A percentile compares a stretch with the other conserved stretches of the same genome.
Conservation (phyloP, 2,888 invertebrate species). For the Amphipyra tragopoginis region DNA sequence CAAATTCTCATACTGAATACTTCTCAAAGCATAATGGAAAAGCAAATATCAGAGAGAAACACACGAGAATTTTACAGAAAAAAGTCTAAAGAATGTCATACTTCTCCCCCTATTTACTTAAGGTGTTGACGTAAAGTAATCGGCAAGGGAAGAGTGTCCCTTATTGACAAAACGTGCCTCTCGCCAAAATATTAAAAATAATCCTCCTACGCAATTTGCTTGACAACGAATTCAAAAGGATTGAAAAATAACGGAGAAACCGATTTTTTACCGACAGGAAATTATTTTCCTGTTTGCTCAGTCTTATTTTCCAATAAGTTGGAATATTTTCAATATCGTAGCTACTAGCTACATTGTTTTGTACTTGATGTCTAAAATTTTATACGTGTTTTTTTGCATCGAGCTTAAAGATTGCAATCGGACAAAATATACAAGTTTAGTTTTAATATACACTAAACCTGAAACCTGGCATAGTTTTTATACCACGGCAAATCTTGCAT, state of each 20-base stretch:
- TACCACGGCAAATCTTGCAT: no score
- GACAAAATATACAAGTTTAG: no score
- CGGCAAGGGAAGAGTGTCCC: constrained; percentile 72
- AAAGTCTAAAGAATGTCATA: constrained; percentile 63
- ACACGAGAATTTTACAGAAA: constrained; percentile 58
- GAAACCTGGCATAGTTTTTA: no score
- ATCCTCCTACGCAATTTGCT: constrained; percentile 65
- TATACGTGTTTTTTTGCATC: background rate
- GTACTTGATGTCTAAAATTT: constrained; percentile 1
- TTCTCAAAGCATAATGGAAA: constrained; percentile 60
- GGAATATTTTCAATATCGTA: constrained; percentile 17
- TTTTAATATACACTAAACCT: no score
- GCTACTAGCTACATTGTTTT: constrained; percentile 7
- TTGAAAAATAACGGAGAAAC: constrained; percentile 50
- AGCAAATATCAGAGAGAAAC: constrained; percentile 58
- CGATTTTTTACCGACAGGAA: constrained; percentile 28
- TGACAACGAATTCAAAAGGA: constrained; percentile 67
- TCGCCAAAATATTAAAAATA: constrained; percentile 78
- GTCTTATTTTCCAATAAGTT: constrained; percentile 50
- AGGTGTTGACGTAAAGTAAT: constrained; percentile 82
- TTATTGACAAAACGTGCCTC: constrained; percentile 87
- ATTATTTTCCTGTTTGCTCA: constrained; percentile 54
- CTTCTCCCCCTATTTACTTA: constrained; percentile 77
- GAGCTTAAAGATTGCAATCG: background rate
- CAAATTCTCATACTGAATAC: constrained; percentile 34